phyloP scores from a whole-genome alignment of 2,888 invertebrate species.

The Drosophila paranaensis region DNA sequence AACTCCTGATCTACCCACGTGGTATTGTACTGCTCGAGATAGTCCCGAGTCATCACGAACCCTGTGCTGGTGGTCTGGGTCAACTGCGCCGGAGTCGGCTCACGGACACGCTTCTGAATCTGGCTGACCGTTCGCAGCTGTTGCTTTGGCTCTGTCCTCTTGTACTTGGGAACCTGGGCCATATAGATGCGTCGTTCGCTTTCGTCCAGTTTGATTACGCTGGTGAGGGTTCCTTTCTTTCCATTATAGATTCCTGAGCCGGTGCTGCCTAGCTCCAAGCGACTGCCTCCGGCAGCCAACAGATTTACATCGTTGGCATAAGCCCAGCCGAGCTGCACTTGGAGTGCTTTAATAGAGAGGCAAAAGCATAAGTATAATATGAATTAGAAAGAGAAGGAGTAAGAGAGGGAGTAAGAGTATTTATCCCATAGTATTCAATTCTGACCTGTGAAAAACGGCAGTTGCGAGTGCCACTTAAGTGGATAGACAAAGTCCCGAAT shows the following conservation, averaged over 20 bases:
- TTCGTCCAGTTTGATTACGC: slow-evolving; percentile 58
- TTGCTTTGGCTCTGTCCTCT: neutral
- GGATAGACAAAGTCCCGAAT: slow-evolving; percentile 85
- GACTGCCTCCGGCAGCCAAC: slow-evolving; percentile 89
- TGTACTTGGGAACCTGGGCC: slow-evolving; percentile 75
- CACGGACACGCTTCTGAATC: neutral
- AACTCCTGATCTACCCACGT: slow-evolving; percentile 24
- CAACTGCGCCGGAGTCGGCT: neutral
- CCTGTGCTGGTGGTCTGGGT: neutral
- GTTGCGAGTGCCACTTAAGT: slow-evolving; percentile 92
- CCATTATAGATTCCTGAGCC: slow-evolving; percentile 92
- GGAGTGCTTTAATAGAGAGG: slow-evolving; percentile 82
- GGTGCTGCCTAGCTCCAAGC: slow-evolving; percentile 87
- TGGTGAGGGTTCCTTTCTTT: slow-evolving; percentile 60
- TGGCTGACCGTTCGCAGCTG: neutral
- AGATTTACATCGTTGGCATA: slow-evolving; percentile 89
- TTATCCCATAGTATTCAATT: too few species aligned
- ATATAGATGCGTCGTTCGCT: slow-evolving; percentile 73
- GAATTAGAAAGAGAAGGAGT: too few species aligned
- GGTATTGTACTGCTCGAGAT: slow-evolving; percentile 61
- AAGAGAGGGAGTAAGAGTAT: too few species aligned
- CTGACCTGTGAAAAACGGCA: slow-evolving; percentile 89
- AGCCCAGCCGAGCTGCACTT: slow-evolving; percentile 90
- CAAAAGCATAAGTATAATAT: too few species aligned
- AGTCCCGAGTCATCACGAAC: slow-evolving; percentile 70